phyloP scores from a whole-genome alignment of 2,888 invertebrate species.

The Lycocerus yunnanus region DNA sequence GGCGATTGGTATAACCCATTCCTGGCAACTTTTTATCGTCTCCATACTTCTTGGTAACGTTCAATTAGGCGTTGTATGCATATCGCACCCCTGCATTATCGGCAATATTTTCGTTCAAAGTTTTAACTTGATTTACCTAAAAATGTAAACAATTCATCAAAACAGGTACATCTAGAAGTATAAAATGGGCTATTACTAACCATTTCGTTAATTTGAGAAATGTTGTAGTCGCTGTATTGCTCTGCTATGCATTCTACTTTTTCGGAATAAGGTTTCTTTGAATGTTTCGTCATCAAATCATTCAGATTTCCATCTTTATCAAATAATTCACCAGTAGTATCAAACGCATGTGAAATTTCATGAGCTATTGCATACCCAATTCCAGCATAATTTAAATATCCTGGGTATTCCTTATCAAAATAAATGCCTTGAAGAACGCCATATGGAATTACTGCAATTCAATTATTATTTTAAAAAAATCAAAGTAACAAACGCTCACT shows the following conservation, averaged over 20 bases:
- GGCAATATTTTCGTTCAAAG: constrained; percentile 93
- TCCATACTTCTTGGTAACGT: constrained; percentile 68
- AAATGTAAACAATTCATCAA: no score
- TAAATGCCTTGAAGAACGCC: constrained; percentile 86
- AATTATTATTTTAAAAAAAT: neutral
- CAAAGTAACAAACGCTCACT: constrained; percentile 49
- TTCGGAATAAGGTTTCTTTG: constrained; percentile 78
- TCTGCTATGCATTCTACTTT: constrained; percentile 84
- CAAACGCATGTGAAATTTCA: constrained; percentile 85
- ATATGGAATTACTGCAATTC: constrained; percentile 80
- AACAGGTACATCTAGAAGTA: no score
- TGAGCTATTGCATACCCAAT: constrained; percentile 86
- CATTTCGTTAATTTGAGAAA: constrained; percentile 63
- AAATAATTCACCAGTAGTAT: constrained; percentile 44
- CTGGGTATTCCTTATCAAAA: constrained; percentile 80
- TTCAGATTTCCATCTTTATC: constrained; percentile 22
- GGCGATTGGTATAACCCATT: constrained; percentile 67
- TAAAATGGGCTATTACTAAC: constrained; percentile 59
- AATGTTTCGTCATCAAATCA: constrained; percentile 71
- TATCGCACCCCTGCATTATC: constrained; percentile 93
- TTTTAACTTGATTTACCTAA: constrained; percentile 87
- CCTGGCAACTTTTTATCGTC: constrained; percentile 70
- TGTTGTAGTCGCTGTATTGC: constrained; percentile 86
- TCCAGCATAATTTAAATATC: constrained; percentile 84
- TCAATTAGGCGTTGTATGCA: constrained; percentile 82